phyloP scores from a whole-genome alignment of 2,888 invertebrate species.

The Tanypteryx hageni region DNA sequence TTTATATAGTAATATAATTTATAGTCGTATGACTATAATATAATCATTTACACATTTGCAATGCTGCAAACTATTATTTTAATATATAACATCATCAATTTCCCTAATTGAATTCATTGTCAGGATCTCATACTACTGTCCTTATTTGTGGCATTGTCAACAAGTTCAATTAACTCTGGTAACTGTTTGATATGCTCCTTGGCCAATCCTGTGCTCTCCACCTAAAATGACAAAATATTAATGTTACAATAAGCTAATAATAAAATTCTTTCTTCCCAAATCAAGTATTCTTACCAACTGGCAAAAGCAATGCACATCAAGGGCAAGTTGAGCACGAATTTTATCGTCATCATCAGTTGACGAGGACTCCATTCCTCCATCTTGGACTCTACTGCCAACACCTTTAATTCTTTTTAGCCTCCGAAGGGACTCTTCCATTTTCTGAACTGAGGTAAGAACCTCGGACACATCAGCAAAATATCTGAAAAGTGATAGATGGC shows the following conservation, averaged over 20 bases:
- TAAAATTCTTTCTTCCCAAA: background rate
- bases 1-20: background rate
- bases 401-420: constrained; percentile 91
- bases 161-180: constrained; percentile 79
- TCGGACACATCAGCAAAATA: constrained; percentile 88
- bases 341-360: constrained; percentile 94
- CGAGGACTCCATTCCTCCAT: constrained; percentile 76
- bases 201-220: constrained; percentile 78
- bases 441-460: constrained; percentile 94
- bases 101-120: background rate
- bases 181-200: constrained; percentile 80
- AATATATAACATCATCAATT: background rate
- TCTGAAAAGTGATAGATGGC: constrained; percentile 71
- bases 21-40: background rate
- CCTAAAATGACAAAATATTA: constrained; percentile 72
- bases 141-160: constrained; percentile 79
- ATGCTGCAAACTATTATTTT: background rate
- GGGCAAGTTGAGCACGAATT: constrained; percentile 91
- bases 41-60: background rate
- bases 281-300: constrained; percentile 76
- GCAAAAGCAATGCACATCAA: constrained; percentile 89
- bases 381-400: constrained; percentile 74
- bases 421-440: constrained; percentile 95
- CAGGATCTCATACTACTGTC: constrained; percentile 67
- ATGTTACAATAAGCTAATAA: background rate